Conservation (phyloP, 2,888 invertebrate species). For the Pediacus dermestoides region DNA sequence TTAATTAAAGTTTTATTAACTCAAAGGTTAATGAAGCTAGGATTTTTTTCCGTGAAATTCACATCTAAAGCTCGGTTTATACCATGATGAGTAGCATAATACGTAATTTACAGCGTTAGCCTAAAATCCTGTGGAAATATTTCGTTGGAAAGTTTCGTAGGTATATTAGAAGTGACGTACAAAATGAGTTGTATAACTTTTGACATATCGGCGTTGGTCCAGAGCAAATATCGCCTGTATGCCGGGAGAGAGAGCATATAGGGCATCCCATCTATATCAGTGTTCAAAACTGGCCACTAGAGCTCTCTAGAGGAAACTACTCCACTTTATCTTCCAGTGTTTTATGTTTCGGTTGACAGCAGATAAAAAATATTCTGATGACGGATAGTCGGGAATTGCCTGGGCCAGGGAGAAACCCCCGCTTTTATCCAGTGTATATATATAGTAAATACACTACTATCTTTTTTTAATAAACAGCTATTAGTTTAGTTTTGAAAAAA, state of each 20-base stretch:
- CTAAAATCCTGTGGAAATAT: too few species aligned
- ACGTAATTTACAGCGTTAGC: too few species aligned
- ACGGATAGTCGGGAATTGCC: constrained; percentile 46
- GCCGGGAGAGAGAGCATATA: constrained; percentile 14
- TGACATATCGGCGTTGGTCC: constrained; percentile 23
- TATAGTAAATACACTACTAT: constrained; percentile 30
- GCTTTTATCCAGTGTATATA: background rate
- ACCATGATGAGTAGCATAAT: too few species aligned
- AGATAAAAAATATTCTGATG: constrained; percentile 51
- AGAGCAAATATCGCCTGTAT: constrained; percentile 12
- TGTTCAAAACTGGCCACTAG: constrained; percentile 35
- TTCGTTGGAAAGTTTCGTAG: background rate
- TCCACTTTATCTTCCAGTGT: constrained; percentile 50
- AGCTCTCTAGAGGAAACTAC: constrained; percentile 48
- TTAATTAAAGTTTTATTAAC: too few species aligned
- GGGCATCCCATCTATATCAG: constrained; percentile 41
- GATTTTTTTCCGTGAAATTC: too few species aligned
- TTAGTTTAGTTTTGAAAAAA: too few species aligned
- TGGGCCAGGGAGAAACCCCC: constrained; percentile 35
- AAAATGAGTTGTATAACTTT: constrained; percentile 26
- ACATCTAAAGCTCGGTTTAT: too few species aligned
- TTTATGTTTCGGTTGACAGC: constrained; percentile 51
- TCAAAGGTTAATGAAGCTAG: too few species aligned
- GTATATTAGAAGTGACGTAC: constrained; percentile 11
- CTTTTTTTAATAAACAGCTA: constrained; percentile 46